phyloP scores from a whole-genome alignment of 1,140 invertebrate genomes.

The Geopemphigus sp. region DNA sequence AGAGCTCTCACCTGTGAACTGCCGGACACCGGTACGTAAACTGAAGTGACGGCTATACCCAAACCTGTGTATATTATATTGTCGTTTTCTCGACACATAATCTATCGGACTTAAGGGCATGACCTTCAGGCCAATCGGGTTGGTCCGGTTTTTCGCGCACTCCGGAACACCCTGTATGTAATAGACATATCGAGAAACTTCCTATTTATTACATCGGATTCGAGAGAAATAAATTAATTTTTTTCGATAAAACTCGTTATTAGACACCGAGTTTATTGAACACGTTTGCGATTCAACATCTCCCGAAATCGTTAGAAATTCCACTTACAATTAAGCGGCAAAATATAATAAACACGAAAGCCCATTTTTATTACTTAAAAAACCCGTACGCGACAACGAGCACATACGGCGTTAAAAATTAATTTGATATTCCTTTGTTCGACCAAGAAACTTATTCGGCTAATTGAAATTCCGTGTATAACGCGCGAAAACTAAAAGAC shows the following conservation, averaged over 20 bases:
- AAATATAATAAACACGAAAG: background rate
- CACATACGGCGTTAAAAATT: too few relatives aligned
- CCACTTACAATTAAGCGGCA: background rate
- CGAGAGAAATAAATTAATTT: background rate
- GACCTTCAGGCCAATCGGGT: conserved; percentile 44
- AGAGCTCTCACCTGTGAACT: conserved; percentile 27
- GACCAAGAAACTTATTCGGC: too few relatives aligned
- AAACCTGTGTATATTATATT: conserved; percentile 28
- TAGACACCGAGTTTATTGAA: background rate
- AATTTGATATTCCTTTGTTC: too few relatives aligned
- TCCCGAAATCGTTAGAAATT: background rate
- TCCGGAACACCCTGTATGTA: conserved; percentile 34
- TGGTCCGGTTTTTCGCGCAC: conserved; percentile 24
- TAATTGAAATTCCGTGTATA: too few relatives aligned
- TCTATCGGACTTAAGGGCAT: background rate
- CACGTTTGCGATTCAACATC: conserved; percentile 29
- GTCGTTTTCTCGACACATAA: background rate
- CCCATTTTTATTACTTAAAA: too few relatives aligned
- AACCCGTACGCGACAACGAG: too few relatives aligned
- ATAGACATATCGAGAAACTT: background rate
- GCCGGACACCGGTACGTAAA: background rate
- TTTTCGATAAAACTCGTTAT: conserved; percentile 19
- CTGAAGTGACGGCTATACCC: background rate
- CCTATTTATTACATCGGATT: conserved; percentile 27
- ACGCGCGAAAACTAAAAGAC: background rate